Percentiles rank a stretch among this genome's conserved stretches.
These are phyloP conservation scores for Prunella fulvescens DNA, from an alignment of 2,113 vertebrate genomes.

Conservation along the genomic window DNA sequence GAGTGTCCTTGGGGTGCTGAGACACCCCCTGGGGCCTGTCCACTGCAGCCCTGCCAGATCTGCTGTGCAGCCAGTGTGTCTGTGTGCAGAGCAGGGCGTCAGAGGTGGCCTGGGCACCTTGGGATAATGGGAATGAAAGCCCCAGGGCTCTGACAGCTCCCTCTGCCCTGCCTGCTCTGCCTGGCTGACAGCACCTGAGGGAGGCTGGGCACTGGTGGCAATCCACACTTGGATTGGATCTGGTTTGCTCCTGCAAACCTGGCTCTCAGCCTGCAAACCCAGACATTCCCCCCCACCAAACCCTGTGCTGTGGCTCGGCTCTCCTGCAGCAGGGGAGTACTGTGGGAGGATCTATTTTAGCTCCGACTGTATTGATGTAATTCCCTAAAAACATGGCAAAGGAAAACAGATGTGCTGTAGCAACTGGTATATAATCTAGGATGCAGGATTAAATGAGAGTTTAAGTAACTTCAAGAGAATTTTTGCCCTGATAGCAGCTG, in stretches of 20 bases:
- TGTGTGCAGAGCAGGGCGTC: not conserved
- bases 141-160: not conserved
- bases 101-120: not conserved
- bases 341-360: not conserved
- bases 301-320: not conserved
- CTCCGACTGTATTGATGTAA: not conserved
- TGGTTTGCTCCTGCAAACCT: not conserved
- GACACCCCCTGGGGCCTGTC: not conserved
- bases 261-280: not conserved
- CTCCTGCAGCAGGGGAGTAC: not conserved
- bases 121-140: not conserved
- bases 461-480: not conserved
- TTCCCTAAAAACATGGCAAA: not conserved
- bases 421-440: not conserved
- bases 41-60: not conserved
- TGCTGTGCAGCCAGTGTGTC: not conserved
- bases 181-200: not conserved
- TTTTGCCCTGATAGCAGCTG: not conserved
- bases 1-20: not conserved
- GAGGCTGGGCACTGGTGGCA: not conserved
- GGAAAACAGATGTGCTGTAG: not conserved
- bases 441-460: not conserved
- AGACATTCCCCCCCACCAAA: not conserved
- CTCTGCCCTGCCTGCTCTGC: not conserved
- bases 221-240: not conserved